These are phyloP conservation scores for Bombylius discolor DNA, from an alignment of 2,888 invertebrate species.

Conservation along the genomic window DNA sequence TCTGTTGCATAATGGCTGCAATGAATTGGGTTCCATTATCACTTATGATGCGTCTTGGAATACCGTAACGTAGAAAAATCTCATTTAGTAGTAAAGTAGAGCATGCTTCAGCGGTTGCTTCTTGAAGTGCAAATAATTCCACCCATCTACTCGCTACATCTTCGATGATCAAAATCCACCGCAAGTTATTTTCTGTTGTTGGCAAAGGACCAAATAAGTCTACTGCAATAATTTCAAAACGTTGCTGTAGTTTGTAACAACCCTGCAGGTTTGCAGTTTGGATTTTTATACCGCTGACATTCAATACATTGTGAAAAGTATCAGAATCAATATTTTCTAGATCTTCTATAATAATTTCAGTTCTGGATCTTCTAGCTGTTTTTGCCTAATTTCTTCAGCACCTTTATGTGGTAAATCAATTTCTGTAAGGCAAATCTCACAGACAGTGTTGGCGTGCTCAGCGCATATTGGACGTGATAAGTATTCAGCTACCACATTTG, in stretches of 20 bases:
- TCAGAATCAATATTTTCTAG: not conserved
- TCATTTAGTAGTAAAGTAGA: conserved; percentile 21
- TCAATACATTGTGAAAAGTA: conserved; percentile 20
- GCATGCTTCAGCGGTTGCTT: conserved; percentile 22
- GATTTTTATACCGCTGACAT: conserved; percentile 24
- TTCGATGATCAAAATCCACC: conserved; percentile 21
- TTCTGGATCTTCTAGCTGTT: not conserved
- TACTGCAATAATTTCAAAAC: too few species aligned
- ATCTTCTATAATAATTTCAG: not conserved
- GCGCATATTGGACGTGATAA: conserved; percentile 8
- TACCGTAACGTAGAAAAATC: conserved; percentile 24
- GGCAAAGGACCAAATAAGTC: conserved; percentile 9
- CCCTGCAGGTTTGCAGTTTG: conserved; percentile 22
- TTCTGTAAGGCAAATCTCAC: conserved; percentile 1
- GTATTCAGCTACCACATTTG: conserved; percentile 20
- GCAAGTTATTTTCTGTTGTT: too few species aligned
- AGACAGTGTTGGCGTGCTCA: not conserved
- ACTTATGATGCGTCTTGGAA: conserved; percentile 7
- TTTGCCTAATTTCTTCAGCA: conserved; percentile 8
- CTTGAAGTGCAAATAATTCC: conserved; percentile 19
- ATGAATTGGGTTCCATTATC: too few species aligned
- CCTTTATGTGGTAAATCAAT: conserved; percentile 13
- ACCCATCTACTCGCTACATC: conserved; percentile 15
- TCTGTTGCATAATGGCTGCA: conserved; percentile 22
- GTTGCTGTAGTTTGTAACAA: conserved; percentile 21